phyloP scores from a whole-genome alignment of 2,888 invertebrate species.

The Caenorhabditis auriculariae region DNA sequence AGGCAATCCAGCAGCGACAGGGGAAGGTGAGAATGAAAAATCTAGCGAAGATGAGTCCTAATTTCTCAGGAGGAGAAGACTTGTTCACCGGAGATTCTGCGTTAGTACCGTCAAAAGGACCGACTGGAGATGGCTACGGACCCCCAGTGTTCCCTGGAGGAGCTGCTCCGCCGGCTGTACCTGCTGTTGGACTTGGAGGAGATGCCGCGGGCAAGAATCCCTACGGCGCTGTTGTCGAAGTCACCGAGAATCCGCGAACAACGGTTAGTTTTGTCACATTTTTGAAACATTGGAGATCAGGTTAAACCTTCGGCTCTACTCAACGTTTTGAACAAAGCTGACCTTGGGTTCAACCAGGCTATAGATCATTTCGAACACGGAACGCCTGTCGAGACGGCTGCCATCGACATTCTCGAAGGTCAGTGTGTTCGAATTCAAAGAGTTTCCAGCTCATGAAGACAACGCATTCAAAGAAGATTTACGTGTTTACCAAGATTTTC shows the following conservation, averaged over 20 bases:
- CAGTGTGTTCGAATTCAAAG: not conserved
- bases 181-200: slow-evolving; percentile 46
- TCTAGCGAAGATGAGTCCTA: too few relatives aligned
- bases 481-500: not conserved
- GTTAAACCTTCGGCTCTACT: slow-evolving; percentile 59
- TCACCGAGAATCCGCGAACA: slow-evolving; percentile 48
- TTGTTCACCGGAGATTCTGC: slow-evolving; percentile 61
- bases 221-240: slow-evolving; percentile 18
- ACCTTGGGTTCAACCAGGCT: slow-evolving; percentile 61
- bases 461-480: too few relatives aligned
- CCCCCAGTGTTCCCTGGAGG: slow-evolving; percentile 55
- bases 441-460: too few relatives aligned
- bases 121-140: slow-evolving; percentile 61
- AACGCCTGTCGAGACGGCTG: slow-evolving; percentile 59
- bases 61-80: slow-evolving; percentile 40
- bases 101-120: slow-evolving; percentile 54
- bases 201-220: slow-evolving; percentile 58
- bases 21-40: too few relatives aligned
- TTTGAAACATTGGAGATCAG: too few relatives aligned
- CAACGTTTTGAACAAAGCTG: slow-evolving; percentile 57
- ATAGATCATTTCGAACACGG: slow-evolving; percentile 61
- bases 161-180: slow-evolving; percentile 55
- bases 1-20: slow-evolving; percentile 11
- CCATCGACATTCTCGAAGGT: slow-evolving; percentile 60
- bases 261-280: slow-evolving; percentile 30